phyloP scores from a whole-genome alignment of 2,888 invertebrate species.

The Gordius sp. region DNA sequence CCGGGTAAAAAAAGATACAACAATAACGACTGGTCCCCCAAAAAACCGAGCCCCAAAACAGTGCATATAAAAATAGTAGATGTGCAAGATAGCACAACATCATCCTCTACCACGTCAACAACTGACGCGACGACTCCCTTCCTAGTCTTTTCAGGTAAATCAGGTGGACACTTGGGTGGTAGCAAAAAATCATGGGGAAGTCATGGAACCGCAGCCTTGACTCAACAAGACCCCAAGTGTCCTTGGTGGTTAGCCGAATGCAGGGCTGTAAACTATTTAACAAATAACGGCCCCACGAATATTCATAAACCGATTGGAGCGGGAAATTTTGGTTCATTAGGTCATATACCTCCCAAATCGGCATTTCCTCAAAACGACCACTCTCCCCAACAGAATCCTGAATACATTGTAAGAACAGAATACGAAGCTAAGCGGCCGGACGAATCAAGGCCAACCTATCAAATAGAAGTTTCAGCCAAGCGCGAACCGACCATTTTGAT shows the following conservation, averaged over 20 bases:
- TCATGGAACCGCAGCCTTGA: not conserved
- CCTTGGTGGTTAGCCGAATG: conserved; percentile 13
- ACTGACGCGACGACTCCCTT: conserved; percentile 1
- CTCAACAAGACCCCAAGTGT: not conserved
- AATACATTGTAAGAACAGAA: too few species aligned
- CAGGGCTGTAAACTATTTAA: too few species aligned
- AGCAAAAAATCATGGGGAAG: not conserved
- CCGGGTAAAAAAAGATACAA: not conserved
- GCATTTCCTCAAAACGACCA: too few species aligned
- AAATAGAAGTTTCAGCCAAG: too few species aligned
- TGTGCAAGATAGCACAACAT: not conserved
- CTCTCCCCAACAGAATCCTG: too few species aligned
- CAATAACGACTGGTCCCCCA: not conserved
- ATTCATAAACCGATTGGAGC: too few species aligned
- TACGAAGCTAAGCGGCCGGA: too few species aligned
- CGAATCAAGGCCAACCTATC: too few species aligned
- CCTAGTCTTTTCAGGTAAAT: not conserved
- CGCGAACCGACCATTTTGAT: too few species aligned
- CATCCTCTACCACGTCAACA: conserved; percentile 4
- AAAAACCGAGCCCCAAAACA: not conserved
- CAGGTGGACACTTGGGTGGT: not conserved
- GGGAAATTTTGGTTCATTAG: not conserved
- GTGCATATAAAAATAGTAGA: not conserved
- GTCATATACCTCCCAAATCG: too few species aligned
- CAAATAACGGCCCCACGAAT: too few species aligned